Evolutionary conservation across 2,113 vertebrate genomes (phyloP).

Genomic region (Podarcis cretensis): DNA sequence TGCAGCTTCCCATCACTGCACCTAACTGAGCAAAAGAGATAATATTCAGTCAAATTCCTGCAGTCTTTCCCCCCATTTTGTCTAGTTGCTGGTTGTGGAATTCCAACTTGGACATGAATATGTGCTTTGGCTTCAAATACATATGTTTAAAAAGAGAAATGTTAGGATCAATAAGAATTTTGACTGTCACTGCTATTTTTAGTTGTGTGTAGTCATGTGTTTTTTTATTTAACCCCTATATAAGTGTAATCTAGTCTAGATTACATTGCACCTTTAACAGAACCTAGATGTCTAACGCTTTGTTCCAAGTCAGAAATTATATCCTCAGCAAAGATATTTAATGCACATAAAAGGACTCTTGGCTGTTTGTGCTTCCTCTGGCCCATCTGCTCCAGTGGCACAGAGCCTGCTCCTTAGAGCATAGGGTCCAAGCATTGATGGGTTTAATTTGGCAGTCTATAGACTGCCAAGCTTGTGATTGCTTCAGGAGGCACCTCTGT

Average conservation of each 20-base stretch:
- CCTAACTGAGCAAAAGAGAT: not conserved
- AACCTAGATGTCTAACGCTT: slow-evolving; percentile 16
- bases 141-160: not conserved
- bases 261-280: not conserved
- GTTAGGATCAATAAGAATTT: not conserved
- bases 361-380: slow-evolving; percentile 24
- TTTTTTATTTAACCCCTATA: not conserved
- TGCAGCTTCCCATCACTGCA: not conserved
- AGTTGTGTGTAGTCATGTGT: not conserved
- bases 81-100: not conserved
- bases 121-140: not conserved
- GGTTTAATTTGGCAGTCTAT: slow-evolving; percentile 54
- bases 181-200: not conserved
- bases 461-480: slow-evolving; percentile 14
- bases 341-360: slow-evolving; percentile 38
- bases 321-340: slow-evolving; percentile 34
- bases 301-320: slow-evolving; percentile 26
- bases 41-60: slow-evolving; percentile 7
- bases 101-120: not conserved
- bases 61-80: not conserved
- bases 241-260: slow-evolving; percentile 5
- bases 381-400: slow-evolving; percentile 58
- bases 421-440: slow-evolving; percentile 33
- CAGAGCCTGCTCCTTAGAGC: slow-evolving; percentile 34
- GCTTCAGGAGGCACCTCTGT: slow-evolving; percentile 27